Percentiles rank a stretch among this genome's conserved stretches.
These are phyloP conservation scores for Muntiacus muntjak DNA, from an alignment of 2,113 vertebrate genomes.

Conservation along the genomic window DNA sequence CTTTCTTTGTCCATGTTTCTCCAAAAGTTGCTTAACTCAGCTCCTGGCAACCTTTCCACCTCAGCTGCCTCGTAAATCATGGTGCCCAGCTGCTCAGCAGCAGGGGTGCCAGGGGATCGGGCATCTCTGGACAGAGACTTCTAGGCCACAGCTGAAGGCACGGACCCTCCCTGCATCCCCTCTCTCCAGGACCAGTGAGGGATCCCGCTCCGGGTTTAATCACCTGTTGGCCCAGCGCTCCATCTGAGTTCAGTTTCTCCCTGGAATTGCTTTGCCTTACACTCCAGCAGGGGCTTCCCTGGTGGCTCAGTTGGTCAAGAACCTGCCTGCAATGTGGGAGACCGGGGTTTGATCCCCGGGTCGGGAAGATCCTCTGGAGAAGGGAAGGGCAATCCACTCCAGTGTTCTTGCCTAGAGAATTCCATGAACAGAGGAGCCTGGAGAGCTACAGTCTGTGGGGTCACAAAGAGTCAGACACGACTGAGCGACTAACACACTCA, in stretches of 20 bases:
- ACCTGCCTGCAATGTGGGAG: background rate
- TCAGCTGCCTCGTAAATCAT: background rate
- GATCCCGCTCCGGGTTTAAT: background rate
- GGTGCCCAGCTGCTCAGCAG: background rate
- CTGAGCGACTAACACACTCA: background rate
- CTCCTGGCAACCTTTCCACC: conserved; percentile 43
- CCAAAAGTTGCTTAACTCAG: conserved; percentile 58
- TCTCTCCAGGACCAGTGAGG: background rate
- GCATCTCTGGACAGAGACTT: background rate
- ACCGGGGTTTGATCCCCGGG: background rate
- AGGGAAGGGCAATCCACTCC: background rate
- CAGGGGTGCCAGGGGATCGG: background rate
- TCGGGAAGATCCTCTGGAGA: background rate
- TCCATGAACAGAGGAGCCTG: background rate
- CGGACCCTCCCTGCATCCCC: background rate
- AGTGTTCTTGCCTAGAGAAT: background rate
- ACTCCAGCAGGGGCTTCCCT: background rate
- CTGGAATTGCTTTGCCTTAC: background rate
- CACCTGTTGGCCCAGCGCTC: conserved; percentile 18
- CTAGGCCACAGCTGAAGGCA: background rate
- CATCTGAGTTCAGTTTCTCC: background rate
- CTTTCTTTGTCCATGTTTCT: background rate
- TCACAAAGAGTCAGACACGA: background rate
- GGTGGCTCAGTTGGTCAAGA: background rate
- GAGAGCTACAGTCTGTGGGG: background rate